These are phyloP conservation scores for Piprites chloris DNA, from an alignment of 2,113 vertebrate genomes.

Conservation along the genomic window DNA sequence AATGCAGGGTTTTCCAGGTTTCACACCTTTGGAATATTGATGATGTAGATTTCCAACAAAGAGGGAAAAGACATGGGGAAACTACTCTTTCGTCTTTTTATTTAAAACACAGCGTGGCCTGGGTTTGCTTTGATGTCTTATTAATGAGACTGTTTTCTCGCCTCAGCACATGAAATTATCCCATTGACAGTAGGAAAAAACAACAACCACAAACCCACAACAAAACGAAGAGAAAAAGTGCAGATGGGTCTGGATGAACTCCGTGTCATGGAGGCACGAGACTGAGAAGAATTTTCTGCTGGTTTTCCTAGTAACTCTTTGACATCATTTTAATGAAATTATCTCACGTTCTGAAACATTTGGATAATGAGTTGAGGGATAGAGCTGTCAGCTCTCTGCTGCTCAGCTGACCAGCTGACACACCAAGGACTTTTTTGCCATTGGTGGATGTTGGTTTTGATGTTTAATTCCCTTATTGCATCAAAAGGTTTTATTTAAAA, in stretches of 20 bases:
- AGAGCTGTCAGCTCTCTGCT: background rate
- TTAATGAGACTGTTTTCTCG: background rate
- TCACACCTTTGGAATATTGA: background rate
- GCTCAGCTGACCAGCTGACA: slow-evolving; percentile 14
- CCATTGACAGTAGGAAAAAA: background rate
- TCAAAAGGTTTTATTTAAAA: background rate
- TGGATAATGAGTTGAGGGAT: background rate
- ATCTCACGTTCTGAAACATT: background rate
- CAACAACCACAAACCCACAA: background rate
- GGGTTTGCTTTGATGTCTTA: background rate
- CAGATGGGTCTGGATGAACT: background rate
- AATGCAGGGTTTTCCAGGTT: background rate
- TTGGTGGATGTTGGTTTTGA: background rate
- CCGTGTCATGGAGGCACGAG: background rate
- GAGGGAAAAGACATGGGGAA: background rate
- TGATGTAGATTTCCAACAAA: background rate
- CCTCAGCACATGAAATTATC: background rate
- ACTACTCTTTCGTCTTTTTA: background rate
- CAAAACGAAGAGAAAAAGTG: background rate
- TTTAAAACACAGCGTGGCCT: background rate
- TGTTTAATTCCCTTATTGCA: slow-evolving; percentile 33
- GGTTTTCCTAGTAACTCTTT: background rate
- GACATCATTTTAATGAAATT: background rate
- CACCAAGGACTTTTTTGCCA: background rate
- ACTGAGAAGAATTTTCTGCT: background rate